phyloP scores from a whole-genome alignment of 2,888 invertebrate species.

The Patella pellucida region DNA sequence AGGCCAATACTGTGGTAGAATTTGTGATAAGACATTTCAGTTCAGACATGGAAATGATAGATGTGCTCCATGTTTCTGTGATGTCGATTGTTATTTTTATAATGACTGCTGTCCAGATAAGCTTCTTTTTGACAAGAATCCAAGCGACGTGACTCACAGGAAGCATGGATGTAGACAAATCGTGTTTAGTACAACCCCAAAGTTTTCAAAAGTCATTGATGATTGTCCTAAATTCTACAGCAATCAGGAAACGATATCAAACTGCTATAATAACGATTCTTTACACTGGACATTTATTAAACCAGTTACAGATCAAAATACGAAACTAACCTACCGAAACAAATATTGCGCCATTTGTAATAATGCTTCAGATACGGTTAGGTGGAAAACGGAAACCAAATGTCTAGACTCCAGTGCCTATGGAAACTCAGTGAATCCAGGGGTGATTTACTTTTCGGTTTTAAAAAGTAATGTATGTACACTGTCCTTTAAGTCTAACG shows the following conservation, averaged over 20 bases:
- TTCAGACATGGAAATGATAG: neutral
- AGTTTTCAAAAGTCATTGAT: neutral
- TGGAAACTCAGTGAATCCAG: neutral
- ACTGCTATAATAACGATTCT: neutral
- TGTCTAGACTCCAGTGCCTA: neutral
- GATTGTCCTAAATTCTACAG: neutral
- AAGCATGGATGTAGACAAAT: neutral
- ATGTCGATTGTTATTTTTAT: conserved; percentile 12
- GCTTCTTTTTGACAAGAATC: neutral
- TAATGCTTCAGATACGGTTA: neutral
- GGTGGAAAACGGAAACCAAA: neutral
- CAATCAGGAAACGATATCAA: conserved; percentile 2
- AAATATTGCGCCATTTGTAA: conserved; percentile 19
- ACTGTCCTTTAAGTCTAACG: neutral
- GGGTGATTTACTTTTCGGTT: conserved; percentile 2
- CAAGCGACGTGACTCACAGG: neutral
- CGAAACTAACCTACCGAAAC: conserved; percentile 16
- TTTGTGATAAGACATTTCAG: neutral
- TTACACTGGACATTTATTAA: conserved; percentile 16
- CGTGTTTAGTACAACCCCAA: no score
- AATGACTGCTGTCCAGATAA: conserved; percentile 22
- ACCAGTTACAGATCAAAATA: neutral
- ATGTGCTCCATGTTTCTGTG: conserved; percentile 18
- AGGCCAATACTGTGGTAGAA: neutral
- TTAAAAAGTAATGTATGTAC: neutral